Percentiles rank a stretch among this genome's conserved stretches.
Conservation (phyloP, 1,140 invertebrate species). For the Drosophila bocki region DNA sequence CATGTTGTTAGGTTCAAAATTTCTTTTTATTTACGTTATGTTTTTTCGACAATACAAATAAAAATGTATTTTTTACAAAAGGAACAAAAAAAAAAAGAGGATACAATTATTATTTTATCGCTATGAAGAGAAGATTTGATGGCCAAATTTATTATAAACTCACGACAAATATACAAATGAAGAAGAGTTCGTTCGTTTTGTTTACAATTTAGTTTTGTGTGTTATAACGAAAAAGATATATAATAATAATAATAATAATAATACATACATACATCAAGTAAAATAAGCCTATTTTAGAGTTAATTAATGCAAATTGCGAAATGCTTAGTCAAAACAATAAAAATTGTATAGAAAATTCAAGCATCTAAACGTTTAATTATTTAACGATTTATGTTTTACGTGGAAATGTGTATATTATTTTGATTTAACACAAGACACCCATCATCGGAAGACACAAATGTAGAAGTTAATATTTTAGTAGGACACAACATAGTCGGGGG, state of each 20-base stretch:
- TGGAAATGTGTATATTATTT: conserved; percentile 51
- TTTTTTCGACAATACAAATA: conserved; percentile 46
- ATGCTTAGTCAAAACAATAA: conserved; percentile 83
- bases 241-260: conserved; percentile 29
- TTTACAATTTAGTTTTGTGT: conserved; percentile 59
- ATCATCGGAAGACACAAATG: conserved; percentile 36
- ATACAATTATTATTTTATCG: conserved; percentile 39
- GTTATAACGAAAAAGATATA: conserved; percentile 48
- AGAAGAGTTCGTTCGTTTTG: conserved; percentile 34
- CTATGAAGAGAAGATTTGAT: conserved; percentile 42
- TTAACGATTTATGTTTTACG: conserved; percentile 62
- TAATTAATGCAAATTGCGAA: conserved; percentile 80
- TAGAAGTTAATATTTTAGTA: conserved; percentile 66
- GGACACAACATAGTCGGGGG: conserved; percentile 17
- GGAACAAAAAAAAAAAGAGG: conserved; percentile 11
- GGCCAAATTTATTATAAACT: conserved; percentile 55
- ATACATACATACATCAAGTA: conserved; percentile 39
- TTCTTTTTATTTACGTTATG: conserved; percentile 52
- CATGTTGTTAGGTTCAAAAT: conserved; percentile 68
- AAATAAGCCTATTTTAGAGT: conserved; percentile 80
- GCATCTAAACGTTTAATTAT: conserved; percentile 76
- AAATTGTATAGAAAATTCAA: conserved; percentile 82
- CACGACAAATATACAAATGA: conserved; percentile 30
- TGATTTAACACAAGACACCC: conserved; percentile 35
- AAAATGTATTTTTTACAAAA: conserved; percentile 41